Base-by-base conservation (phyloP, 1,140 invertebrate genomes). In the Aphelenchoides besseyi region DNA sequence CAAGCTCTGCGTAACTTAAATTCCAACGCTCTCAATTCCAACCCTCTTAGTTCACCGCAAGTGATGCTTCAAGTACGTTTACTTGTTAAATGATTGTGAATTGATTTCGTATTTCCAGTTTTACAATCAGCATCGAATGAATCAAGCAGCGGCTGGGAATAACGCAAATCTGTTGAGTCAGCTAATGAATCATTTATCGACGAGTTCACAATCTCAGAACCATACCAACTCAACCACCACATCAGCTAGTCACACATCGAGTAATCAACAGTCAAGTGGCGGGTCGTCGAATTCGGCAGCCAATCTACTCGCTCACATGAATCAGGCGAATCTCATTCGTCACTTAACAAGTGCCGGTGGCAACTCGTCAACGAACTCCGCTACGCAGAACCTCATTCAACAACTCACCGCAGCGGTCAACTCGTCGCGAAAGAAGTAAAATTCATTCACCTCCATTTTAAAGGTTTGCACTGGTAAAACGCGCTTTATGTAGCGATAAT, bases 101-200 rank as follows among this genome's bases (percentile, higher is more conserved):
- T n/a, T n/a, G n/a, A n/a, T n/a, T n/a, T n/a, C 67, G 9, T 68
- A 53, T 72, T 26, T 18, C 29, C n/a, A 61, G 1, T 41, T 55
- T 2, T 68, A 26, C 73, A n/a, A 71, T 35, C 37, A 73, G 71
- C 71, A 73, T 16, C 69, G 48, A 66, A 75, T 74, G 72, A 74
- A 77, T 18, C 59, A 55, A 26, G 36, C 70, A 52, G 16, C 3
- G 37, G 76, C 70, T 32, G 23, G 18, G 16, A 18, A 63, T 16
- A 71, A 71, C 29, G 28, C 16, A 35, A 48, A 71, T 35, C 33
- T 71, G 36, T n/a, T 71, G n/a, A 71, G 32, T 68, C 69, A 71
- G 18, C 37, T 78, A 1, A 76, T 30, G 62, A 54, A 32, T n/a
- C 41, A 48, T 16, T 23, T 48, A 23, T 48, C 41, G 41, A 23